These are phyloP conservation scores for Leptodirus hochenwartii DNA, from an alignment of 2,888 invertebrate genomes.

Conservation along the genomic window DNA sequence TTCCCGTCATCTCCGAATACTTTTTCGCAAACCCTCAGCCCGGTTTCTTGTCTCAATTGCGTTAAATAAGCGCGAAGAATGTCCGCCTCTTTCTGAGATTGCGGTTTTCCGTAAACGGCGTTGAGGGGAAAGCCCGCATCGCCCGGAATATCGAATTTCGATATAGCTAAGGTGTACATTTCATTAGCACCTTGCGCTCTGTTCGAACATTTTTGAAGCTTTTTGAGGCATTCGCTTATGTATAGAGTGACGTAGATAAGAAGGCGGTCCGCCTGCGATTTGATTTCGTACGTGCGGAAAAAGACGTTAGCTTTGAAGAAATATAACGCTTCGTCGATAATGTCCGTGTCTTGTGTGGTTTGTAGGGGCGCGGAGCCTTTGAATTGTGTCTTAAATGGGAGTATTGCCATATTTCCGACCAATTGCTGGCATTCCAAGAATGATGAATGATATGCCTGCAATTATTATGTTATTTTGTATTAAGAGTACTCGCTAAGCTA, in stretches of 20 bases:
- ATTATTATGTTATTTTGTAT: constrained; percentile 13
- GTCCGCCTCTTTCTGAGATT: constrained; percentile 64
- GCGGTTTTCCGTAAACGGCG: constrained; percentile 83
- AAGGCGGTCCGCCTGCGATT: constrained; percentile 93
- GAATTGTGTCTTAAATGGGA: constrained; percentile 78
- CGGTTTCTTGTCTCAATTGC: constrained; percentile 91
- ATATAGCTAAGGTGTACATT: constrained; percentile 89
- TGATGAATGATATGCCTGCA: constrained; percentile 90
- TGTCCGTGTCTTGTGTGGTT: constrained; percentile 58
- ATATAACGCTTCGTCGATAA: constrained; percentile 92
- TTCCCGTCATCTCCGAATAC: constrained; percentile 87
- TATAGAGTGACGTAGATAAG: constrained; percentile 95
- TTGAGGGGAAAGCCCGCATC: constrained; percentile 88
- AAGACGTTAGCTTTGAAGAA: constrained; percentile 99
- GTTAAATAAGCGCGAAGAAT: constrained; percentile 81
- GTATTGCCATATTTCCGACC: constrained; percentile 82
- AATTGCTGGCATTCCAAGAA: constrained; percentile 52
- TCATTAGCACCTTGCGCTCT: constrained; percentile 85
- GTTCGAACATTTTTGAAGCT: constrained; percentile 77
- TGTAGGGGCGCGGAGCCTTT: constrained; percentile 78
- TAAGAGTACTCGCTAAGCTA: too few species aligned
- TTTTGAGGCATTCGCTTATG: constrained; percentile 93
- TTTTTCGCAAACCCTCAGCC: constrained; percentile 76
- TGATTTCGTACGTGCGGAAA: constrained; percentile 88
- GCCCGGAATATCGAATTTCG: constrained; percentile 92